Evolutionary conservation across 2,113 vertebrate species (phyloP).

Genomic region (Anser brachyrhynchus): DNA sequence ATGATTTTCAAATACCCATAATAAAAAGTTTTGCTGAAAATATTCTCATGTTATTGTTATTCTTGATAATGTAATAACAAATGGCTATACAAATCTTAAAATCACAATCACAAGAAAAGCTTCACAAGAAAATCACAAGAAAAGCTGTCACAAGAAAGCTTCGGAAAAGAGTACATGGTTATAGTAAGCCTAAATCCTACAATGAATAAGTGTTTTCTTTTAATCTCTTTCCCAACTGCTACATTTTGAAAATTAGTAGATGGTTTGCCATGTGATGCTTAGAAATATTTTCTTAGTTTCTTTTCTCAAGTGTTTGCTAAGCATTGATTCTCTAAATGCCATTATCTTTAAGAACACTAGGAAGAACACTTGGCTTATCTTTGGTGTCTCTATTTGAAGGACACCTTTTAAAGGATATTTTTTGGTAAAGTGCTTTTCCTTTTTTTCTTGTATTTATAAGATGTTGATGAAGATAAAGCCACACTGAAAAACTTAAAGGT

Average conservation of each 20-base stretch:
- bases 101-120: background rate
- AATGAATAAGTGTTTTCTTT: background rate
- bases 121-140: too few relatives aligned
- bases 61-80: background rate
- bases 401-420: background rate
- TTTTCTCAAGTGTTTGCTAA: background rate
- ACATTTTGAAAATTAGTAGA: background rate
- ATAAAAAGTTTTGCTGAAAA: constrained; percentile 25
- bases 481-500: background rate
- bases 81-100: background rate
- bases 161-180: background rate
- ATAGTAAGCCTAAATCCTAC: background rate
- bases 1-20: constrained; percentile 35
- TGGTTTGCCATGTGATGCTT: background rate
- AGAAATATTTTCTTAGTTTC: background rate
- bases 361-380: background rate
- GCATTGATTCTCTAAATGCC: background rate
- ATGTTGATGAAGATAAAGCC: background rate
- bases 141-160: background rate
- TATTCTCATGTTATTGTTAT: background rate
- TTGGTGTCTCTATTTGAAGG: background rate
- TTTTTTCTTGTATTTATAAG: background rate
- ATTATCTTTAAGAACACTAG: background rate
- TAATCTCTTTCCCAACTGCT: background rate
- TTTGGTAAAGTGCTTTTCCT: background rate